Conservation (phyloP, 1,140 invertebrate species). For the Archivesica marissinica region DNA sequence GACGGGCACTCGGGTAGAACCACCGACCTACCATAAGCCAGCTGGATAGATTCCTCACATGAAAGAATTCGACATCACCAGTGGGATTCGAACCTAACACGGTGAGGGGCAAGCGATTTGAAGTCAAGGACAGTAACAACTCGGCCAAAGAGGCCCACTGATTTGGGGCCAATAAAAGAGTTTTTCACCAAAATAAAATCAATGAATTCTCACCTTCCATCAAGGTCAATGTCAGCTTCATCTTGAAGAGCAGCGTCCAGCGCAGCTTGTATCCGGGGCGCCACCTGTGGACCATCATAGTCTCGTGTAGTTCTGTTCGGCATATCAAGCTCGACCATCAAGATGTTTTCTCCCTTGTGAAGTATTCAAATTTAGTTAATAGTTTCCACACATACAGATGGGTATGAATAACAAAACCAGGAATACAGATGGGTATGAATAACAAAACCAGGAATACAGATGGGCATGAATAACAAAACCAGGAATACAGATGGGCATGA, state of each 20-base stretch:
- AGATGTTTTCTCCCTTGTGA: slow-evolving; percentile 91
- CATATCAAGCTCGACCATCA: slow-evolving; percentile 92
- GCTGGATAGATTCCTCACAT: too few species aligned
- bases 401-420: neutral
- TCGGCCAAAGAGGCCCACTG: too few species aligned
- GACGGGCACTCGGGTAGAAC: too few species aligned
- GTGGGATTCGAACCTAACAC: too few species aligned
- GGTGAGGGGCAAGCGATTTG: too few species aligned
- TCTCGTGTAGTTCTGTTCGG: slow-evolving; percentile 91
- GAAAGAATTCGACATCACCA: too few species aligned
- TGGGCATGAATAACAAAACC: too few species aligned
- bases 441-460: too few species aligned
- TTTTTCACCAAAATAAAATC: neutral
- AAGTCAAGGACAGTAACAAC: too few species aligned
- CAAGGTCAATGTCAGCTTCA: slow-evolving; percentile 90
- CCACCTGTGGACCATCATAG: slow-evolving; percentile 90
- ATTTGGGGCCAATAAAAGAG: neutral
- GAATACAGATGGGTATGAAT: too few species aligned
- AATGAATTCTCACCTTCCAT: slow-evolving; percentile 83
- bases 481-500: too few species aligned
- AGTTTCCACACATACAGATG: neutral
- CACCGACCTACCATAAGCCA: too few species aligned
- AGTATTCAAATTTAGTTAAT: neutral
- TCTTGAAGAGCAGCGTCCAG: slow-evolving; percentile 89
- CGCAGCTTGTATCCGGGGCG: slow-evolving; percentile 89